Evolutionary conservation across 2,113 vertebrate genomes (phyloP), one percentile per base, ranked within the genome.

Genomic region (Cygnus atratus): DNA sequence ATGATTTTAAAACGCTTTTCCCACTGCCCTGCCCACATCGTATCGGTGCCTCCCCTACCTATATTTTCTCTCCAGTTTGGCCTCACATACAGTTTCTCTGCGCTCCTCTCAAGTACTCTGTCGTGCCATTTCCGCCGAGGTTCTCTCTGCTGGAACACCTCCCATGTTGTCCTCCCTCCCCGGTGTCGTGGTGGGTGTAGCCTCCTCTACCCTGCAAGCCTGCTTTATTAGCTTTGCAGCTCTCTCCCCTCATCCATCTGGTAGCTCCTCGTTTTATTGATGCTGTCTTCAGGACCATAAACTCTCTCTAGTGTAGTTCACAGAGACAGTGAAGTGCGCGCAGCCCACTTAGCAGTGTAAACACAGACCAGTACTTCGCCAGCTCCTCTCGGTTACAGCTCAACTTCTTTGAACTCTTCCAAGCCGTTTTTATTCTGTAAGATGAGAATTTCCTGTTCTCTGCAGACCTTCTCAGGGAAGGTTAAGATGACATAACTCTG

Each of bases 311-410:
- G 43, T 80, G n/a, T 33, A 28, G 11, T 50, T 77, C 72, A 48
- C 50, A 73, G 78, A 33, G 54, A 3, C 1, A 5, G 71, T 9
- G 21, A 37, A 62, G 19, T 0, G 0, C 0, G 2, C 28, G 17
- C 67, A 90, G 50, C 59, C 28, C 6, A 0, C 44, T 65, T 2
- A 5, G 82, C 54, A 29, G 10, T 83, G 55, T 14, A 9, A 33
- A 13, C 50, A 16, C 62, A 55, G 25, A 35, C 21, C n/a, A 2
- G 75, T n/a, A 7, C 46, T 91, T 65, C 52, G 29, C 48, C 43
- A 62, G 48, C 11, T 21, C 18, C n/a, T 70, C 39, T 85, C 1
- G 0, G 29, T 57, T 86, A 61, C 44, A 41, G 70, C 68, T 88
- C 68, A 43, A 1, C 46, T 88, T 33, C 29, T 81, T 28, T 46